Percentiles rank a stretch among this genome's conserved stretches.
Evolutionary conservation across 2,113 vertebrate genomes (phyloP).

Genomic region (Circaetus cinerascens): DNA sequence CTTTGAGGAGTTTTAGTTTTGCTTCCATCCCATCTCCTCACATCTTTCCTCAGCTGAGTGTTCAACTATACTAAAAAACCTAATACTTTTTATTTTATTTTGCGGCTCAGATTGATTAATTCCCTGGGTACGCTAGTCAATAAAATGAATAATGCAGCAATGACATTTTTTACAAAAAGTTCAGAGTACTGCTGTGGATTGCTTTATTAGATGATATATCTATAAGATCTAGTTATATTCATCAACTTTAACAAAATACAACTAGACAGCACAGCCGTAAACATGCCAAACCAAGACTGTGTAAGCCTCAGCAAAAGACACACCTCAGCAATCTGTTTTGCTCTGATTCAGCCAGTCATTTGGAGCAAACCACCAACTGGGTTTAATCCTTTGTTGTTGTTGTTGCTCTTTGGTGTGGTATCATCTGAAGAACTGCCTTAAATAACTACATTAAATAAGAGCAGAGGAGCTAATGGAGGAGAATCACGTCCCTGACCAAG

Average conservation of each 20-base stretch:
- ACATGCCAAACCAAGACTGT: background rate
- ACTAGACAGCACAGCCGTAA: background rate
- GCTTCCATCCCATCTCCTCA: background rate
- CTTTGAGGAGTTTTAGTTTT: background rate
- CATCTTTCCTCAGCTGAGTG: background rate
- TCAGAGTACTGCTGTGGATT: background rate
- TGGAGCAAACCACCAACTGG: background rate
- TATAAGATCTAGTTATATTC: background rate
- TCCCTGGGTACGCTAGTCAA: background rate
- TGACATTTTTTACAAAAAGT: background rate
- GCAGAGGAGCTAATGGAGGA: background rate
- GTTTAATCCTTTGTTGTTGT: background rate
- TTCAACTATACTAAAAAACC: background rate
- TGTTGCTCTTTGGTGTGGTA: background rate
- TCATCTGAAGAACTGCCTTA: background rate
- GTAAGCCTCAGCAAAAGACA: background rate
- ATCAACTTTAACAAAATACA: background rate
- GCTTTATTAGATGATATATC: background rate
- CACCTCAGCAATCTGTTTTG: background rate
- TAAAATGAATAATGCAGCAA: conserved; percentile 4
- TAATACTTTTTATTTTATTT: background rate
- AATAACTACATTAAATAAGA: background rate
- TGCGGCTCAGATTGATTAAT: background rate
- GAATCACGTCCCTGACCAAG: background rate
- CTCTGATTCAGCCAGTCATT: background rate